Base-by-base conservation (phyloP, 2,113 vertebrate species). In the Menura novaehollandiae region DNA sequence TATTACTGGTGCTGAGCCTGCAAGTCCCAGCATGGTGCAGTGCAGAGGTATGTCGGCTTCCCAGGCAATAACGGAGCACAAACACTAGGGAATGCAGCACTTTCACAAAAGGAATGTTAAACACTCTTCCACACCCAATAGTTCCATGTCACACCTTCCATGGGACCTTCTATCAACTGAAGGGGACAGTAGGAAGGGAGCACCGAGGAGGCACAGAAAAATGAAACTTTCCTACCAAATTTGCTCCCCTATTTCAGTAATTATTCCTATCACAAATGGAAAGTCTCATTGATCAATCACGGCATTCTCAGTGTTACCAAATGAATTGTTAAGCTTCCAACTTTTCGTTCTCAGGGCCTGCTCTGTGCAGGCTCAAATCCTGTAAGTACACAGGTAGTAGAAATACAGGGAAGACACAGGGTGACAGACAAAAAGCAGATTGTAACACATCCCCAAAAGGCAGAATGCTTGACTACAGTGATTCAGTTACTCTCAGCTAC, bases 241-340 rank as follows among this genome's bases (percentile, higher is more conserved):
- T 58, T 84, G 15, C 56, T 73, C 53, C 13, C 47, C 35, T 20
- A 1, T 23, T 59, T 43, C 17, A 12, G 26, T 28, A 73, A 72
- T 35, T 35, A 79, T 21, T 79, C 67, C 35, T 21, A 1, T 30
- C 18, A 30, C 4, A 9, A 85, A 75, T 1, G 28, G 10, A 79
- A 73, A 69, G 66, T 2, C n/a, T 9, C 3, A 2, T 0, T 15
- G 35, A 56, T 9, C 22, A 30, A n/a, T n/a, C 0, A 0, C 0
- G 0, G 24, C 26, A 30, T 43, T 51, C 59, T 59, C 0, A 0
- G 22, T n/a, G 32, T n/a, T 52, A 76, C 9, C 32, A 62, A 39
- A 43, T 39, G 3, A 92, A 59, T 20, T 16, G 9, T 23, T 32
- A 16, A 1, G 3, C 20, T 46, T 41, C 22, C 72, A 60, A 4